A percentile compares a stretch with the other conserved stretches of the same genome.
These are phyloP conservation scores for Drosophila novamexicana DNA, from an alignment of 1,140 invertebrate genomes.

Conservation along the genomic window DNA sequence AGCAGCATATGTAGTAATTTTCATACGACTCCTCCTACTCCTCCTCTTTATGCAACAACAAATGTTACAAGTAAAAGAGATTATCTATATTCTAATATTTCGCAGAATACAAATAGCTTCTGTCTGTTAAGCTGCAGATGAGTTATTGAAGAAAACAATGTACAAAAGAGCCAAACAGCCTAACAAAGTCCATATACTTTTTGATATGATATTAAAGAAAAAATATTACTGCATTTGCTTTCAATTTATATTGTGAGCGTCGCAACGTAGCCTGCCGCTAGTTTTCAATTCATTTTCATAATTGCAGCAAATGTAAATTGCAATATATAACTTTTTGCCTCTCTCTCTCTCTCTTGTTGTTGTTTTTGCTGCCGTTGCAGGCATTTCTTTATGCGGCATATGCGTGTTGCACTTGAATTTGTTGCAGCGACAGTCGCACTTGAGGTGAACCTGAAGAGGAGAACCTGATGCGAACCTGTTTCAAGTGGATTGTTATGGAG, in stretches of 20 bases:
- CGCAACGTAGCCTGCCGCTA: slow-evolving; percentile 46
- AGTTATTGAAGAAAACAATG: too few species aligned
- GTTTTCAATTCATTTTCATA: slow-evolving; percentile 82
- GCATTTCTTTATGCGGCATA: slow-evolving; percentile 60
- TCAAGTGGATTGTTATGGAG: slow-evolving; percentile 57
- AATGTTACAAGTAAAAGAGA: too few species aligned
- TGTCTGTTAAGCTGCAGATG: too few species aligned
- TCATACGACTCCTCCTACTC: too few species aligned
- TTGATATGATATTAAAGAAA: slow-evolving; percentile 1
- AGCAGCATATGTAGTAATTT: too few species aligned
- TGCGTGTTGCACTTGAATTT: slow-evolving; percentile 82
- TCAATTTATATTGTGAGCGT: slow-evolving; percentile 60
- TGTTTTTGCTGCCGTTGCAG: slow-evolving; percentile 18
- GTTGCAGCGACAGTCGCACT: slow-evolving; percentile 76
- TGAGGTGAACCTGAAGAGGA: slow-evolving; percentile 50
- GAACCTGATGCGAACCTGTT: slow-evolving; percentile 65
- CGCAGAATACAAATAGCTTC: too few species aligned
- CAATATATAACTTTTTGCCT: slow-evolving; percentile 58
- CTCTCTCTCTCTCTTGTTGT: slow-evolving; percentile 36
- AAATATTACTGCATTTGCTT: slow-evolving; percentile 47
- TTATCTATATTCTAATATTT: too few species aligned
- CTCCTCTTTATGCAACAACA: too few species aligned
- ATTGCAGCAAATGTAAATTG: slow-evolving; percentile 82
- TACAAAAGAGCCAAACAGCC: not conserved
- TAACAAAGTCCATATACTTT: not conserved